These are phyloP conservation scores for Leptinotarsa texana DNA, from an alignment of 1,140 invertebrate species.

Conservation along the genomic window DNA sequence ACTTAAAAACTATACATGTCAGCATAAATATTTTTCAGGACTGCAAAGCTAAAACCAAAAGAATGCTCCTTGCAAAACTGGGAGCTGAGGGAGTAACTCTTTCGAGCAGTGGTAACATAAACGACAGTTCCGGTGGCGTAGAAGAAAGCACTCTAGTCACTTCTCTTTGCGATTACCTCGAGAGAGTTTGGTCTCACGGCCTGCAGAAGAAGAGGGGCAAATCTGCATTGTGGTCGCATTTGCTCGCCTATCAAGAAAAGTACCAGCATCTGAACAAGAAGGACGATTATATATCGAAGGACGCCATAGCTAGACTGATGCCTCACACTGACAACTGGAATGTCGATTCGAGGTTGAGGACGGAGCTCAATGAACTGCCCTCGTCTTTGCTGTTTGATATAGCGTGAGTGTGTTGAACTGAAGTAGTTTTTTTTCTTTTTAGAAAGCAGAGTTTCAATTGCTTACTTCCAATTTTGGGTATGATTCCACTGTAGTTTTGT, in stretches of 20 bases:
- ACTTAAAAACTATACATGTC: too few species aligned
- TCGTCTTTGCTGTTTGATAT: conserved; percentile 89
- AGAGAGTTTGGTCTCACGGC: conserved; percentile 97
- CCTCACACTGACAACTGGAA: conserved; percentile 60
- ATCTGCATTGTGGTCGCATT: conserved; percentile 92
- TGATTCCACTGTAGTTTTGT: too few species aligned
- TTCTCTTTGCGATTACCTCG: conserved; percentile 94
- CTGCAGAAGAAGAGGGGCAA: conserved; percentile 94
- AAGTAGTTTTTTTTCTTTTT: not conserved
- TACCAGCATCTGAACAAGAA: conserved; percentile 77
- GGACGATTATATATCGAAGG: conserved; percentile 82
- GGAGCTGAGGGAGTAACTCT: conserved; percentile 90
- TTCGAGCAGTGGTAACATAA: conserved; percentile 59
- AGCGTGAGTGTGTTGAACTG: conserved; percentile 62
- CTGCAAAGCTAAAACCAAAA: conserved; percentile 90
- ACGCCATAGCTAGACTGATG: conserved; percentile 80
- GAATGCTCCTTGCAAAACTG: conserved; percentile 98
- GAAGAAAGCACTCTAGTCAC: conserved; percentile 99
- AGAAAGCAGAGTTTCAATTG: not conserved
- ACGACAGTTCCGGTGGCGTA: conserved; percentile 68
- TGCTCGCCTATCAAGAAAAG: conserved; percentile 85
- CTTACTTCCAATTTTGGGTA: too few species aligned
- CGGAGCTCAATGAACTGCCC: conserved; percentile 71
- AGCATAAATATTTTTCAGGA: conserved; percentile 62
- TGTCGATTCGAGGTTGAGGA: conserved; percentile 40